These are phyloP conservation scores for Pipistrellus pygmaeus DNA, from an alignment of 2,797 vertebrate species.

Conservation along the genomic window DNA sequence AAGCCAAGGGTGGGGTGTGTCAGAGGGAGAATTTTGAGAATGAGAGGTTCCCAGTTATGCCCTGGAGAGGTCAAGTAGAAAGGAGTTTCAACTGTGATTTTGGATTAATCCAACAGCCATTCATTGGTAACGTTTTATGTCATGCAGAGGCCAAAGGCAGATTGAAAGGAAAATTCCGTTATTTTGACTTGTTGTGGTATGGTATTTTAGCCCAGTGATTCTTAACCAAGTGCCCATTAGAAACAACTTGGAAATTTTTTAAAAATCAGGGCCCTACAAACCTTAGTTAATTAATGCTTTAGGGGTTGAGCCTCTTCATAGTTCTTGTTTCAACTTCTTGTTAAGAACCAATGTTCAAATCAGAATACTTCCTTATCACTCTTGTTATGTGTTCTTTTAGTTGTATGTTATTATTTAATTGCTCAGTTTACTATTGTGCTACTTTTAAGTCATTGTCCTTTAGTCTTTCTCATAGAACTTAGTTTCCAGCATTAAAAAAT, in stretches of 20 bases:
- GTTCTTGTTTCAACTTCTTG: background rate
- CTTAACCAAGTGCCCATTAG: background rate
- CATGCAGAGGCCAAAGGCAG: background rate
- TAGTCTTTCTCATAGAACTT: background rate
- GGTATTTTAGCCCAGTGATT: conserved; percentile 34
- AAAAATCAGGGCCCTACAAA: background rate
- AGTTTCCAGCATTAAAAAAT: background rate
- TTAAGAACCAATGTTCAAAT: background rate
- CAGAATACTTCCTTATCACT: background rate
- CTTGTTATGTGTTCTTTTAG: background rate
- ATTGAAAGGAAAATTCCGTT: conserved; percentile 52
- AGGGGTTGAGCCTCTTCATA: background rate
- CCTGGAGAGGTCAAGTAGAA: background rate
- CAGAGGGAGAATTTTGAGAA: conserved; percentile 6
- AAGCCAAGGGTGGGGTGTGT: background rate
- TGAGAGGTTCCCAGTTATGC: background rate
- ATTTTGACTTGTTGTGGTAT: background rate
- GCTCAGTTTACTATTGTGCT: background rate
- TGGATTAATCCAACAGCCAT: background rate
- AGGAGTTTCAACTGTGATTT: background rate
- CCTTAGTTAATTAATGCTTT: background rate
- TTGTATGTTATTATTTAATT: background rate
- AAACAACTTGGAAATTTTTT: conserved; percentile 18
- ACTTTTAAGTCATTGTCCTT: background rate
- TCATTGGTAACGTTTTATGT: background rate